phyloP scores from a whole-genome alignment of 2,113 vertebrate genomes.

The Axis porcinus region DNA sequence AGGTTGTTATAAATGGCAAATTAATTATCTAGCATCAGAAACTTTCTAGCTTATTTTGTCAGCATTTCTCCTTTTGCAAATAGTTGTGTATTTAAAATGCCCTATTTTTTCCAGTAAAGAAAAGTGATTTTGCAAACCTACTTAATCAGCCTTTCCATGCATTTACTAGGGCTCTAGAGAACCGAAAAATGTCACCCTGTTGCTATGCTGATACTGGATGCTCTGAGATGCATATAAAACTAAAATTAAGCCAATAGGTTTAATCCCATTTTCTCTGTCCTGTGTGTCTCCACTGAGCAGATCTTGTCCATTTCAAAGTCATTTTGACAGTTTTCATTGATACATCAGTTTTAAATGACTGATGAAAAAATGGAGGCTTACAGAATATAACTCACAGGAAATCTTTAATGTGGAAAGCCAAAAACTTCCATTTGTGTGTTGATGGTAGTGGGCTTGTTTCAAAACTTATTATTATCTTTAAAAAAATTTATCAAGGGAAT shows the following conservation, averaged over 20 bases:
- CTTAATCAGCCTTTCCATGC: background rate
- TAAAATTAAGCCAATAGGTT: conserved; percentile 20
- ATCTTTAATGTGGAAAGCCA: background rate
- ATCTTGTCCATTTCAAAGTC: conserved; percentile 28
- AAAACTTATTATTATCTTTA: background rate
- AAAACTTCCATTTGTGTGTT: background rate
- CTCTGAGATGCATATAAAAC: conserved; percentile 32
- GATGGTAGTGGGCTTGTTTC: background rate
- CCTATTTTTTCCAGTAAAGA: conserved; percentile 30
- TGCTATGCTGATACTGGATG: background rate
- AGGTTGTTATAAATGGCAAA: conserved; percentile 33
- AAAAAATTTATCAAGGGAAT: background rate
- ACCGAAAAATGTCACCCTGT: background rate
- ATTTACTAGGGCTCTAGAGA: background rate
- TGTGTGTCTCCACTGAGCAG: background rate
- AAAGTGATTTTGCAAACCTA: conserved; percentile 26
- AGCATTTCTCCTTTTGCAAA: conserved; percentile 41
- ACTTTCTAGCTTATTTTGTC: conserved; percentile 42
- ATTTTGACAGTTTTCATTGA: conserved; percentile 18
- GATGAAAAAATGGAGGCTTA: background rate
- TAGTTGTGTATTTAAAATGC: conserved; percentile 35
- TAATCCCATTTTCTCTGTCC: conserved; percentile 14
- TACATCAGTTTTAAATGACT: background rate
- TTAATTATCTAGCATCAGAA: conserved; percentile 18
- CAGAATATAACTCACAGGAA: background rate